Evolutionary conservation across 2,797 vertebrate genomes (phyloP).

Genomic region (Sciurus carolinensis): DNA sequence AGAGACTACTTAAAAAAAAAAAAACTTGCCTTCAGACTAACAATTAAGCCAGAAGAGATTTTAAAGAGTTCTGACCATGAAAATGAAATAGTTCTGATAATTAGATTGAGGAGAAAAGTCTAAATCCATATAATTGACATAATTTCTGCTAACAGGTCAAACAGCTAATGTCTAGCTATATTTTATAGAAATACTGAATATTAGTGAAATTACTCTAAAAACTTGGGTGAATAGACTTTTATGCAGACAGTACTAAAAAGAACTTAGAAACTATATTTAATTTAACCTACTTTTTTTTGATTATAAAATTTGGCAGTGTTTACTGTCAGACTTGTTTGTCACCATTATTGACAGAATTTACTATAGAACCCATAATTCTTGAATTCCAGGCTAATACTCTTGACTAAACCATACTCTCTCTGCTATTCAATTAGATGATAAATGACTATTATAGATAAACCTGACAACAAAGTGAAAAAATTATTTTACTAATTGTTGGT

Average conservation of each 20-base stretch:
- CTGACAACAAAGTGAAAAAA: neutral
- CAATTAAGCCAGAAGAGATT: conserved; percentile 30
- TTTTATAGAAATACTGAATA: conserved; percentile 32
- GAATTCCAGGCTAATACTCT: conserved; percentile 48
- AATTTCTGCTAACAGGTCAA: conserved; percentile 14
- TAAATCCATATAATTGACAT: conserved; percentile 43
- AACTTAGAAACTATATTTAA: conserved; percentile 41
- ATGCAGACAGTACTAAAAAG: conserved; percentile 2
- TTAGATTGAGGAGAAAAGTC: conserved; percentile 20
- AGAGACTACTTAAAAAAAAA: conserved; percentile 17
- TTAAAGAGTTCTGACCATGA: conserved; percentile 42
- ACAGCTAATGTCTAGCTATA: conserved; percentile 41
- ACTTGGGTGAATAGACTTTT: neutral
- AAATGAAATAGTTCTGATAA: conserved; percentile 42
- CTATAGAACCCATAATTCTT: conserved; percentile 34
- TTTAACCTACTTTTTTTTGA: neutral
- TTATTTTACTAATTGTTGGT: conserved; percentile 51
- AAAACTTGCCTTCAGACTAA: conserved; percentile 16
- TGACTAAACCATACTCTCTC: neutral
- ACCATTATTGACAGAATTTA: neutral
- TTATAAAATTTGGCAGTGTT: neutral
- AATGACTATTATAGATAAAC: conserved; percentile 25
- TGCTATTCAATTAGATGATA: conserved; percentile 23
- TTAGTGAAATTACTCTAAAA: conserved; percentile 18
- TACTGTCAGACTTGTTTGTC: neutral